Evolutionary conservation across 2,888 invertebrate species (phyloP), one percentile per base, ranked within the genome.

Genomic region (Dioctria linearis): DNA sequence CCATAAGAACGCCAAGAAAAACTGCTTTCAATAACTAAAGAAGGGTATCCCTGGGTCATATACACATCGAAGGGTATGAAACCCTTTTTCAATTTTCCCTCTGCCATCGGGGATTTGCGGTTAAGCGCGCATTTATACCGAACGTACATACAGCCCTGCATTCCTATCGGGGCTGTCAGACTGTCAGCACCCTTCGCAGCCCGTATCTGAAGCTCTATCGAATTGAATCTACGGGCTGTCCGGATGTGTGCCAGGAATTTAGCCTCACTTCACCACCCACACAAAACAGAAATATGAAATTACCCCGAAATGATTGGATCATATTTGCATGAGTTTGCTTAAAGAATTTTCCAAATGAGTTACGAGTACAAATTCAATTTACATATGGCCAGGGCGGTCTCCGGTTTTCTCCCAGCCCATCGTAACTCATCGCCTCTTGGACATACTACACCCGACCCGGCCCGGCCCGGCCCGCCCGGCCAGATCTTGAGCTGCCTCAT

Each of bases 321-420:
- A 78, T 78, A 63, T 65, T 78, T 78, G 78, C 78, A 78, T 78
- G 63, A 78, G 78, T 78, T 78, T 65, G 65, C 63, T 78, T 78
- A 63, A 75, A 78, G 78, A 78, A 78, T 78, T 78, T 78, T 78
- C 78, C 78, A 65, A 78, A 78, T 78, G 78, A 78, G 65, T 78
- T 65, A 78, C 65, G 65, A 78, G 78, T 51, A 78, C 40, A 63
- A 78, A 78, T 78, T 63, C 78, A 78, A 78, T 78, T 78, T 78
- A 11, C 78, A 63, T 78, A 40, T 43, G 61, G 43, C n/a, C 43
- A 43, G 39, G 49, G 49, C 25, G 25, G 25, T 1, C 25, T 25
- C 25, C 25, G 25, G 25, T 25, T 25, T 11, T 51, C 51, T 6
- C 11, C 51, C 51, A 9, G 51, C 6, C 51, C 2, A 11, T 51